Evolutionary conservation across 2,797 vertebrate genomes (phyloP).

Genomic region (Cossypha dichroa): DNA sequence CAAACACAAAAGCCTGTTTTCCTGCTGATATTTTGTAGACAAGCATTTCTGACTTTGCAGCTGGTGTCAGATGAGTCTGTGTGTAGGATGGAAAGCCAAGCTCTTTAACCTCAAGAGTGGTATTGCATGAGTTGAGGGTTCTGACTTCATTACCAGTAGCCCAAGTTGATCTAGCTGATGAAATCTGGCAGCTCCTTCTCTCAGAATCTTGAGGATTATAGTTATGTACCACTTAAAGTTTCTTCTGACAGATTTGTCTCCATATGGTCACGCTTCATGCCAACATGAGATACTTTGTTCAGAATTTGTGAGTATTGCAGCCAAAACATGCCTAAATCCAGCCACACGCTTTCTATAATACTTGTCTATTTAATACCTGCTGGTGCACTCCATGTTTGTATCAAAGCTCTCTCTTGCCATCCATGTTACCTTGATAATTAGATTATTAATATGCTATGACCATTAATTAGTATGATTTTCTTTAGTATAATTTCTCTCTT

Average conservation of each 20-base stretch:
- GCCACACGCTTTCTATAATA: neutral
- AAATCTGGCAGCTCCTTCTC: neutral
- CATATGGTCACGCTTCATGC: neutral
- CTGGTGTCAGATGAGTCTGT: neutral
- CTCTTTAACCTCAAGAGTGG: neutral
- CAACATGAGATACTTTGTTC: slow-evolving; percentile 21
- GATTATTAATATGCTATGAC: neutral
- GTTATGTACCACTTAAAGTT: slow-evolving; percentile 23
- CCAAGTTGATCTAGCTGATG: neutral
- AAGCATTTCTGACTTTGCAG: neutral
- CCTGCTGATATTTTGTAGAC: neutral
- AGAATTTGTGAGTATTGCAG: neutral
- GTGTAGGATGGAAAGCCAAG: neutral
- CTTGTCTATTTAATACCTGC: neutral
- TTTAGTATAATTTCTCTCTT: neutral
- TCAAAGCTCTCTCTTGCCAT: neutral
- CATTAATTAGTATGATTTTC: neutral
- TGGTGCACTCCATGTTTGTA: neutral
- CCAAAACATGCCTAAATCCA: neutral
- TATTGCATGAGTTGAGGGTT: neutral
- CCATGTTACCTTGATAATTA: neutral
- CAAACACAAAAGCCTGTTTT: neutral
- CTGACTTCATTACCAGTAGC: neutral
- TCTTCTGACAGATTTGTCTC: slow-evolving; percentile 27
- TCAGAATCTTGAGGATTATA: neutral